Conservation (phyloP, 1,140 invertebrate genomes). For the Coelopa frigida region DNA sequence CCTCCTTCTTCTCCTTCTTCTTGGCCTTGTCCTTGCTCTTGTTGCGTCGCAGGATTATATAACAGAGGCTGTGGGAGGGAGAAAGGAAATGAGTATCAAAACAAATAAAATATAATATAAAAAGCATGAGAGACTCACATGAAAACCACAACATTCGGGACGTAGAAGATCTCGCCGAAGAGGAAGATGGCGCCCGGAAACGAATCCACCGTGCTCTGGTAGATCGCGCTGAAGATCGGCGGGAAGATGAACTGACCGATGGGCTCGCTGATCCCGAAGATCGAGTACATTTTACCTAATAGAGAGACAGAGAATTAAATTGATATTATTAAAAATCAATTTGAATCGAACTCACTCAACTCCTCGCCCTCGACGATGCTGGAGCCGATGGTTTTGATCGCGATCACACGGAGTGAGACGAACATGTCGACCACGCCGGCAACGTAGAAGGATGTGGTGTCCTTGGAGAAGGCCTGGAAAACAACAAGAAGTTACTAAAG, state of each 20-base stretch:
- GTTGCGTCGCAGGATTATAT: conserved; percentile 26
- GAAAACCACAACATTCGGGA: conserved; percentile 40
- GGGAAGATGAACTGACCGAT: conserved; percentile 39
- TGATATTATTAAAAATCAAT: not conserved
- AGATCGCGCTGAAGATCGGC: conserved; percentile 34
- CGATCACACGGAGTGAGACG: conserved; percentile 34
- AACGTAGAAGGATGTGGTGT: conserved; percentile 30
- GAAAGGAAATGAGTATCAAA: too few species aligned
- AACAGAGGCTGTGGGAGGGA: conserved; percentile 22
- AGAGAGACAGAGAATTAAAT: not conserved
- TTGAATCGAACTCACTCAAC: conserved; percentile 24
- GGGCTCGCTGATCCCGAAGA: conserved; percentile 40
- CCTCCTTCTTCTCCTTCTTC: conserved; percentile 24
- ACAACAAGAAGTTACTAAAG: not conserved
- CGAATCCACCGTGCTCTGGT: conserved; percentile 28
- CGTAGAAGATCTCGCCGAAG: conserved; percentile 35
- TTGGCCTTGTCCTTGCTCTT: conserved; percentile 18
- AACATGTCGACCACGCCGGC: conserved; percentile 40
- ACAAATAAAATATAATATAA: too few species aligned
- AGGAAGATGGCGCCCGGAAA: conserved; percentile 41
- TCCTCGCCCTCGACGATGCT: conserved; percentile 38
- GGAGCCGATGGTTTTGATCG: conserved; percentile 40
- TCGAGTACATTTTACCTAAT: conserved; percentile 43
- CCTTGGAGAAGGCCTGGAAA: conserved; percentile 29
- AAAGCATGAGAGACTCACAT: too few species aligned